Evolutionary conservation across 2,888 invertebrate species (phyloP).

Genomic region (Dendrolimus pini): DNA sequence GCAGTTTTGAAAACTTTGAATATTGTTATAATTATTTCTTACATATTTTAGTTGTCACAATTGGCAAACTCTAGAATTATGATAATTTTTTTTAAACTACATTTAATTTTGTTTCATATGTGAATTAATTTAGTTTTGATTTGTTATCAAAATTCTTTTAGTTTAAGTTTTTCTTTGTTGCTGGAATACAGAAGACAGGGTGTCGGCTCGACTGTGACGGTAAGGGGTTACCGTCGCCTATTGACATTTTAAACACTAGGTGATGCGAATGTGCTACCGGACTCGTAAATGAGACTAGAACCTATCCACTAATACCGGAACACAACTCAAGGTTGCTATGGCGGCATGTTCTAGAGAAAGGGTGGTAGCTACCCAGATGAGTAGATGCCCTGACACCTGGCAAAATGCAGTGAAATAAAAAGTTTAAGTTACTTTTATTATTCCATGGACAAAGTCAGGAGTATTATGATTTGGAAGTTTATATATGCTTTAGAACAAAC

Average conservation of each 20-base stretch:
- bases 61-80: too few species aligned
- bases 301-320: background rate
- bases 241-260: background rate
- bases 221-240: background rate
- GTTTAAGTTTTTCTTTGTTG: background rate
- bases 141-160: background rate
- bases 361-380: background rate
- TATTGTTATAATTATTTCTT: too few species aligned
- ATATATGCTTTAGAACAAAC: too few species aligned
- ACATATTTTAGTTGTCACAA: too few species aligned
- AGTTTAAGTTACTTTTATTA: too few species aligned
- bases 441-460: too few species aligned
- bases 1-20: too few species aligned
- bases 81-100: too few species aligned
- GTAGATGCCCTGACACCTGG: background rate
- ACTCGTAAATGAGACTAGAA: background rate
- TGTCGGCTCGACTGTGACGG: background rate
- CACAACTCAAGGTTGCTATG: background rate
- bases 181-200: background rate
- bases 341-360: background rate
- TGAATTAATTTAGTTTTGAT: background rate
- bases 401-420: too few species aligned
- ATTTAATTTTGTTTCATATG: too few species aligned
- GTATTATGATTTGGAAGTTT: too few species aligned
- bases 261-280: background rate